Percentiles rank a stretch among this genome's conserved stretches.
phyloP scores from a whole-genome alignment of 2,113 vertebrate species.

The Himantopus leucocephalus region DNA sequence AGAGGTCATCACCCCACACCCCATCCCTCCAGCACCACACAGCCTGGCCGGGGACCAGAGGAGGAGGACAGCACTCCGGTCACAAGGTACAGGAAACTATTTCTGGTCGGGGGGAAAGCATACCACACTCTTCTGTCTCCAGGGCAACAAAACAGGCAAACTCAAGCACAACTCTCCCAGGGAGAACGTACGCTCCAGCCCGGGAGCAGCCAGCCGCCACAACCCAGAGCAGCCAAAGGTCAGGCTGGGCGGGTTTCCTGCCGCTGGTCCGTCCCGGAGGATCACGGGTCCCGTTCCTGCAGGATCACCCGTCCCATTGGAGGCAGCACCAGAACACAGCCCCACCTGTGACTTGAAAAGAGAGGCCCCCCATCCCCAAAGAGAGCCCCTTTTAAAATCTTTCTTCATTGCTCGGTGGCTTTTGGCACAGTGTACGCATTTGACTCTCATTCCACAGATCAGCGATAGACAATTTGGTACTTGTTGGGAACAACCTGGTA shows the following conservation, averaged over 20 bases:
- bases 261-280: rapidly evolving
- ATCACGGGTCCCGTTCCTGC: not conserved
- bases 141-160: constrained; percentile 71
- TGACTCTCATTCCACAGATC: not conserved
- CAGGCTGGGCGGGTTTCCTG: constrained; percentile 7
- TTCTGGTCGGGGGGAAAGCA: constrained; percentile 70
- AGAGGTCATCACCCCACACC: constrained; percentile 54
- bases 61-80: constrained; percentile 38
- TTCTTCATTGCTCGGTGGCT: not conserved
- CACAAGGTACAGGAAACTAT: constrained; percentile 74
- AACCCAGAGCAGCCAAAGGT: not conserved
- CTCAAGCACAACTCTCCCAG: constrained; percentile 27
- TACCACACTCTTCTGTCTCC: constrained; percentile 63
- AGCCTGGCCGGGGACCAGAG: constrained; percentile 32
- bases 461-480: not conserved
- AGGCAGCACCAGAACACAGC: not conserved
- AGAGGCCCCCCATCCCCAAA: not conserved
- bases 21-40: constrained; percentile 19
- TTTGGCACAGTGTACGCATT: not conserved
- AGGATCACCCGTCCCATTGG: not conserved
- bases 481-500: not conserved
- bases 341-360: not conserved
- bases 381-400: not conserved
- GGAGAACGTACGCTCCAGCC: not conserved
- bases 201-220: not conserved